These are phyloP conservation scores for Anoura caudifer DNA, from an alignment of 2,113 vertebrate genomes.

Conservation along the genomic window DNA sequence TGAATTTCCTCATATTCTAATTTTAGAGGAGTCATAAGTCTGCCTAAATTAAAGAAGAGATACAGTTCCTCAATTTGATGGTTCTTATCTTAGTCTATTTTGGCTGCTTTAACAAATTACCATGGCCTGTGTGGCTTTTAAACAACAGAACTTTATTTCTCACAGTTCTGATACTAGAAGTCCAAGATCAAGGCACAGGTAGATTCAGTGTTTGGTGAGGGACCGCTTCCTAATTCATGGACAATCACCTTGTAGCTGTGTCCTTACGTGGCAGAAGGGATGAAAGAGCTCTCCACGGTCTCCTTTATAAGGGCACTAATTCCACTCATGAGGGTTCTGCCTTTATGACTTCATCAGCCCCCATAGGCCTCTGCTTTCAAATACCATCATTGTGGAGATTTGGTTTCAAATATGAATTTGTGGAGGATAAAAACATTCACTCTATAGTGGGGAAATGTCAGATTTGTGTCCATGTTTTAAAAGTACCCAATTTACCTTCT, in stretches of 20 bases:
- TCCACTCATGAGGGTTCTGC: not conserved
- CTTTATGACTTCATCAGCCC: not conserved
- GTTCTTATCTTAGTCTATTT: not conserved
- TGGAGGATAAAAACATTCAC: too few relatives aligned
- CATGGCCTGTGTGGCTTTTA: not conserved
- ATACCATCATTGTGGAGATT: not conserved
- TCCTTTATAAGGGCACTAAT: not conserved
- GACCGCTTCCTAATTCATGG: not conserved
- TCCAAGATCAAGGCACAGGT: not conserved
- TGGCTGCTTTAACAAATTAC: not conserved
- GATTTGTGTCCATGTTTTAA: not conserved
- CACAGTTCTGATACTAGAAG: not conserved
- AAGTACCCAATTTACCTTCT: not conserved
- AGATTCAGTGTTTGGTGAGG: not conserved
- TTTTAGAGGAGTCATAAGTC: not conserved
- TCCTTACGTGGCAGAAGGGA: not conserved
- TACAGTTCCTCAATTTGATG: not conserved
- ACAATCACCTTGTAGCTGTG: not conserved
- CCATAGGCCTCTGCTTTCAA: not conserved
- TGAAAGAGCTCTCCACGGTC: not conserved
- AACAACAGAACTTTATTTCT: not conserved
- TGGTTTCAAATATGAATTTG: not conserved
- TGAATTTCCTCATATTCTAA: not conserved
- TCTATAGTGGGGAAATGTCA: not conserved
- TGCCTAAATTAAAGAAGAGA: not conserved